Evolutionary conservation across 2,113 vertebrate species (phyloP).

Genomic region (Lipotes vexillifer): DNA sequence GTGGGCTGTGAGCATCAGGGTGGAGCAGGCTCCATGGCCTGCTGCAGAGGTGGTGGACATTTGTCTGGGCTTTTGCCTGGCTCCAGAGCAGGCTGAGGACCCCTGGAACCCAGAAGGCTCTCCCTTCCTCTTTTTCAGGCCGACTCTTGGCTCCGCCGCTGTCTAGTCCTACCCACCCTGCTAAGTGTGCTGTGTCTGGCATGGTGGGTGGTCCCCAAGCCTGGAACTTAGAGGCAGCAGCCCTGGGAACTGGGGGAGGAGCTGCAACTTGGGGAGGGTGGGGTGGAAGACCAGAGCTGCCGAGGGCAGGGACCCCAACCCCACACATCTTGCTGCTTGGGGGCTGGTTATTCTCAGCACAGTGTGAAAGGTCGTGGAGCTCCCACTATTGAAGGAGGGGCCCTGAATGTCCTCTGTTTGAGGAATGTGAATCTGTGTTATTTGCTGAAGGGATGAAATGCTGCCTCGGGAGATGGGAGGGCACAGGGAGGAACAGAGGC

Average conservation of each 20-base stretch:
- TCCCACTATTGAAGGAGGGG: background rate
- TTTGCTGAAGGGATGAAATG: too few species aligned
- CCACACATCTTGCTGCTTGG: background rate
- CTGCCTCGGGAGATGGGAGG: background rate
- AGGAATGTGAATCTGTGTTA: background rate
- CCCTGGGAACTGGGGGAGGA: background rate
- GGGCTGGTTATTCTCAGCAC: background rate
- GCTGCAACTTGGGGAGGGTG: background rate
- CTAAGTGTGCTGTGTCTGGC: background rate
- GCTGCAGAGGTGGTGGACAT: background rate
- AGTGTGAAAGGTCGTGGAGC: background rate
- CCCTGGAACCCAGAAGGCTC: background rate
- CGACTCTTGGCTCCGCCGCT: background rate
- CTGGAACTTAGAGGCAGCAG: background rate
- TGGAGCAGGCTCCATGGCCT: fast-evolving
- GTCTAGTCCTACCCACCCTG: background rate
- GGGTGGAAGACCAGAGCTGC: background rate
- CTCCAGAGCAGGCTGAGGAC: background rate
- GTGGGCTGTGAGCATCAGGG: background rate
- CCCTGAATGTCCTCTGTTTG: background rate
- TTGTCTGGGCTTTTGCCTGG: fast-evolving
- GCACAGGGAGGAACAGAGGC: background rate
- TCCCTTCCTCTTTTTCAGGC: background rate
- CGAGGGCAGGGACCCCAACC: fast-evolving
- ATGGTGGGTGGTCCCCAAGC: too few species aligned